Evolutionary conservation across 2,888 invertebrate species (phyloP).

Genomic region (Cephus rjabovi): DNA sequence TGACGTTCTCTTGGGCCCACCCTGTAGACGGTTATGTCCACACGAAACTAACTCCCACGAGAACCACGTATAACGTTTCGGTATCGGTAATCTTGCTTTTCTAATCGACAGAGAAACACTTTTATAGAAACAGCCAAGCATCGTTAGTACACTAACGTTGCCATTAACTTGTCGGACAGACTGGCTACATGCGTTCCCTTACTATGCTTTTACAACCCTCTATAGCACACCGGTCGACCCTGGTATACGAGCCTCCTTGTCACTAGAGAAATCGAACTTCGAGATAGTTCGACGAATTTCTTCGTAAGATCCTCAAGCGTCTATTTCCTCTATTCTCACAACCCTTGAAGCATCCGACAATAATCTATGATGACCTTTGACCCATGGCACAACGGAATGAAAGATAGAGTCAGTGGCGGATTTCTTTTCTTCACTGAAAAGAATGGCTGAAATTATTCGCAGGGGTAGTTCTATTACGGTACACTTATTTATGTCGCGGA

Average conservation of each 20-base stretch:
- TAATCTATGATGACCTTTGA: background rate
- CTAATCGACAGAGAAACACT: background rate
- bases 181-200: constrained; percentile 17
- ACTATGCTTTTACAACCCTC: constrained; percentile 18
- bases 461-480: background rate
- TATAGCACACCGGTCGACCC: constrained; percentile 3
- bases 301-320: background rate
- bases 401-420: background rate
- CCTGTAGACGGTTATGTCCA: background rate
- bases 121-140: background rate
- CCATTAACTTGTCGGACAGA: constrained; percentile 23
- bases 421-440: background rate
- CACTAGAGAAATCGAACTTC: constrained; percentile 19
- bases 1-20: background rate
- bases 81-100: background rate
- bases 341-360: background rate
- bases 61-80: background rate
- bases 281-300: constrained; percentile 20
- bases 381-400: too few species aligned
- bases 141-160: background rate
- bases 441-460: background rate
- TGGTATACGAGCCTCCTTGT: constrained; percentile 14
- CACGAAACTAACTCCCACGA: background rate
- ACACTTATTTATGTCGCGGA: background rate
- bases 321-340: background rate